Evolutionary conservation across 1,140 invertebrate species (phyloP).

Genomic region (Cydia amplana): DNA sequence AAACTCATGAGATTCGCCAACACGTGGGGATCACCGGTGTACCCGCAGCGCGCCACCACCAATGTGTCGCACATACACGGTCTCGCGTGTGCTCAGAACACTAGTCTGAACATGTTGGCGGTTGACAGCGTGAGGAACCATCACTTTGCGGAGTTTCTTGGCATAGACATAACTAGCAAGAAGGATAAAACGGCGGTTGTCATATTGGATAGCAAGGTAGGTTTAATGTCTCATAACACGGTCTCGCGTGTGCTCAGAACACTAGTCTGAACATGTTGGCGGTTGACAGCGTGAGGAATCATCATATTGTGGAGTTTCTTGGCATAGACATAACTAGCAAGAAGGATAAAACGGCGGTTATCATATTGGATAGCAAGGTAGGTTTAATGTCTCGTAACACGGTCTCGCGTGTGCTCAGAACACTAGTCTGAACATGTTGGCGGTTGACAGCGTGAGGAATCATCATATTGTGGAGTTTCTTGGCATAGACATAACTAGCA

Average conservation of each 20-base stretch:
- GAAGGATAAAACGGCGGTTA: conserved; percentile 83
- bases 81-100: conserved; percentile 79
- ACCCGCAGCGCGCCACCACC: conserved; percentile 46
- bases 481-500: conserved; percentile 83
- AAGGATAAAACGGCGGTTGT: conserved; percentile 85
- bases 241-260: conserved; percentile 75
- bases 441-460: conserved; percentile 85
- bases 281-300: conserved; percentile 85
- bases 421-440: conserved; percentile 84
- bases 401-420: conserved; percentile 74
- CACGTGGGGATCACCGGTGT: conserved; percentile 55
- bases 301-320: conserved; percentile 86
- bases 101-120: conserved; percentile 84
- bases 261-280: conserved; percentile 84
- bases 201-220: conserved; percentile 87
- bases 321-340: conserved; percentile 83
- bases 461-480: conserved; percentile 87
- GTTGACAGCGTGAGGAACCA: conserved; percentile 86
- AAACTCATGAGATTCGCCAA: conserved; percentile 69
- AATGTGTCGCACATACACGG: conserved; percentile 59
- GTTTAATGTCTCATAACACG: too few species aligned
- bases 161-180: conserved; percentile 82
- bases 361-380: conserved; percentile 88
- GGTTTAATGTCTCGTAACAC: too few species aligned
- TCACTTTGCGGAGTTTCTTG: conserved; percentile 87